Evolutionary conservation across 2,113 vertebrate species (phyloP).

Genomic region (Bucco capensis): DNA sequence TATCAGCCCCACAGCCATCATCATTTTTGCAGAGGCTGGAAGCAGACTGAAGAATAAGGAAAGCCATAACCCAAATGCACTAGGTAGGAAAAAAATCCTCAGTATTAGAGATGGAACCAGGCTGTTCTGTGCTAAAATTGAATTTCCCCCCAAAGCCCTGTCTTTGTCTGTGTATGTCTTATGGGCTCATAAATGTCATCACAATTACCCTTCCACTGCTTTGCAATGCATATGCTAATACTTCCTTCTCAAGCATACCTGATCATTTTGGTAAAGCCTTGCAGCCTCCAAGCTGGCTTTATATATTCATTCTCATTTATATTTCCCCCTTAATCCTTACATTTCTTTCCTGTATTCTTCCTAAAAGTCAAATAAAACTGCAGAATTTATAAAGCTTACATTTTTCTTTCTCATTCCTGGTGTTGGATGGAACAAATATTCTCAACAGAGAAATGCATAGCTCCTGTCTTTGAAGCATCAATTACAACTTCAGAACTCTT

Average conservation of each 20-base stretch:
- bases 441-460: background rate
- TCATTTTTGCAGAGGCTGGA: background rate
- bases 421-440: background rate
- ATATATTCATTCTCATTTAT: constrained; percentile 48
- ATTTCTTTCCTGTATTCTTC: background rate
- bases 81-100: background rate
- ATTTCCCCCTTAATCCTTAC: constrained; percentile 25
- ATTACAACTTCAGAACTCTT: background rate
- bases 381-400: background rate
- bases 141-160: constrained; percentile 39
- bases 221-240: constrained; percentile 42
- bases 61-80: constrained; percentile 22
- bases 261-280: background rate
- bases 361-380: constrained; percentile 7
- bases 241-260: constrained; percentile 23
- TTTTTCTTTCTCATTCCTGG: background rate
- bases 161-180: constrained; percentile 25
- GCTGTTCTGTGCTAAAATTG: constrained; percentile 22
- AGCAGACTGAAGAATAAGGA: background rate
- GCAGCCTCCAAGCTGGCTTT: background rate
- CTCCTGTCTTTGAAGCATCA: background rate
- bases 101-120: constrained; percentile 4
- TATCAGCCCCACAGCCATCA: background rate
- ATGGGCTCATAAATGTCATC: constrained; percentile 34
- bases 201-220: background rate